Conservation (phyloP, 2,113 vertebrate genomes). For the Mastomys coucha region DNA sequence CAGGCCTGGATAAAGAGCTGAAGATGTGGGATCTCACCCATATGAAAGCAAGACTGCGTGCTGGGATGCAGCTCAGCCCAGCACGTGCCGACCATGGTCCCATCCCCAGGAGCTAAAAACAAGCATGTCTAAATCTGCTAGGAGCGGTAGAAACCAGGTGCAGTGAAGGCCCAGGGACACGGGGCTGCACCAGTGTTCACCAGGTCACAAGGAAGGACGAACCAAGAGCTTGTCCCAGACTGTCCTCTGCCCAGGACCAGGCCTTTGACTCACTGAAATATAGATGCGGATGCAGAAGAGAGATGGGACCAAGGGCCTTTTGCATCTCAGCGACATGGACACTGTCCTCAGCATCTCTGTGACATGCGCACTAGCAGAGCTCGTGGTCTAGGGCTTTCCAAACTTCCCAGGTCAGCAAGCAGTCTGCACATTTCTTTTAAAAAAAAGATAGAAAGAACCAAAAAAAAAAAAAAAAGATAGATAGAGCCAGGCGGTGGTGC, state of each 20-base stretch:
- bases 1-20: neutral
- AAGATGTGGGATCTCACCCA: neutral
- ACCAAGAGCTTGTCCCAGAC: neutral
- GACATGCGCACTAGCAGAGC: no score
- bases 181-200: neutral
- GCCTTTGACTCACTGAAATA: neutral
- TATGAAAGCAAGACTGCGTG: neutral
- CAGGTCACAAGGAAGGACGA: neutral
- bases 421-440: neutral
- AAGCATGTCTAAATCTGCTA: neutral
- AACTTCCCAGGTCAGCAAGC: neutral
- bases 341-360: neutral
- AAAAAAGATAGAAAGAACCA: no score
- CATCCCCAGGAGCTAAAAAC: neutral
- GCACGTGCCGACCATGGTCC: neutral
- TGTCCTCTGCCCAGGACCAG: neutral
- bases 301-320: neutral
- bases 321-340: neutral
- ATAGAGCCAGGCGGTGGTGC: no score
- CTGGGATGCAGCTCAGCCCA: neutral
- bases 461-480: no score
- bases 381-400: neutral
- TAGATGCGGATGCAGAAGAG: neutral
- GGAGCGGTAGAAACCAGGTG: neutral
- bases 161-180: fast-evolving